Evolutionary conservation across 1,140 invertebrate genomes (phyloP), one percentile per base, ranked within the genome.

Genomic region (Chymomyza costata): DNA sequence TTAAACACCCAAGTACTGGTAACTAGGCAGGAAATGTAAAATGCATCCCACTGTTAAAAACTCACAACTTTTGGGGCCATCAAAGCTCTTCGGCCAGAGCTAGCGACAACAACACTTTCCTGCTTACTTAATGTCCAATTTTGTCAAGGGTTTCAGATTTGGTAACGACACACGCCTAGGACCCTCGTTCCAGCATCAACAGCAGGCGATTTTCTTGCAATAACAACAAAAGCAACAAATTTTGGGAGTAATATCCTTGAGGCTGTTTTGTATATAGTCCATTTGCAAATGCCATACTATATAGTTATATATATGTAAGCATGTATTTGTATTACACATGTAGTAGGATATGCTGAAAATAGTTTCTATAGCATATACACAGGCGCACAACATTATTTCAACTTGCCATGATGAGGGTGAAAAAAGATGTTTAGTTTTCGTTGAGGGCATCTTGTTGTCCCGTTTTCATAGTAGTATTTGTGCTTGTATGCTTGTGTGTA

Each of bases 371-470:
- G n/a, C 65, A 28, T 5, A 28, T 10, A n/a, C 25, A 28, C 25
- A 28, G 25, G 25, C 25, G 19, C 18, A 18, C 21, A 39, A 50
- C 50, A 76, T 57, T 69, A 71, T 80, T 80, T 80, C 64, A 63
- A 67, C 63, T 73, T 64, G 67, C 59, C 39, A 50, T 80, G 73
- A 80, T 80, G 67, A 80, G 71, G 73, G 73, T 80, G 62, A 73
- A 56, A 73, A 76, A 80, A 67, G 69, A 78, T 80, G 67, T 71
- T 78, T 71, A 57, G 66, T 69, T 76, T 65, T 35, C 54, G 51
- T 25, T 19, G 21, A n/a, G 57, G 31, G 38, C 57, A 60, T 76
- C 71, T 76, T 76, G 70, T 76, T 76, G 70, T 78, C 70, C 70
- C 70, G 71, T 78, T 74, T 74, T 78, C 65, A 73, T 68, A 28